phyloP scores from a whole-genome alignment of 1,140 invertebrate species.

The Scaptomyza graminum region DNA sequence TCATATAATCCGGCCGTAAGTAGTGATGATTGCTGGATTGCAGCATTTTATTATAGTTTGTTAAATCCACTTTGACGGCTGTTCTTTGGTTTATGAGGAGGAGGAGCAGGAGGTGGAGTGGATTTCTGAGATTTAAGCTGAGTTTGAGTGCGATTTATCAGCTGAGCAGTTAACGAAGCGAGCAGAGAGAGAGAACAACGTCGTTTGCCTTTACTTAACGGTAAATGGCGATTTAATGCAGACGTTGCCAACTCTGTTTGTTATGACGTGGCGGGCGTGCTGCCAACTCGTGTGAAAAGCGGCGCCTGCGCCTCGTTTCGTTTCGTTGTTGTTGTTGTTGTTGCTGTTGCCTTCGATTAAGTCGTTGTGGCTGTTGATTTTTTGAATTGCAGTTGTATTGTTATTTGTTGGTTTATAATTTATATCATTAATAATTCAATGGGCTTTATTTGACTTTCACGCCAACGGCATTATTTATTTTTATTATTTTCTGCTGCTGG shows the following conservation, averaged over 20 bases:
- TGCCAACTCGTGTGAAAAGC: conserved; percentile 76
- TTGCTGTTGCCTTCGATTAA: conserved; percentile 42
- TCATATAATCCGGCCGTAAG: conserved; percentile 95
- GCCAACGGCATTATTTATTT: conserved; percentile 68
- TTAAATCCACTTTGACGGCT: conserved; percentile 84
- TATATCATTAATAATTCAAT: conserved; percentile 69
- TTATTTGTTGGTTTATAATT: conserved; percentile 48
- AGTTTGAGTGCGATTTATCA: conserved; percentile 2
- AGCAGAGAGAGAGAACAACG: neutral
- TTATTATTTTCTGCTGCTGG: conserved; percentile 36
- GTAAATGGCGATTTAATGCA: conserved; percentile 55
- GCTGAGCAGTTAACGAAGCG: conserved; percentile 22
- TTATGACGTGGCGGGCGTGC: conserved; percentile 41
- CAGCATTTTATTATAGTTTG: conserved; percentile 88
- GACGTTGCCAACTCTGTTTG: neutral
- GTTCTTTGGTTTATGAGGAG: conserved; percentile 58
- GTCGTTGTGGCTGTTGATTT: conserved; percentile 43
- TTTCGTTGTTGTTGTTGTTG: neutral
- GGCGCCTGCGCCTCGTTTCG: conserved; percentile 64
- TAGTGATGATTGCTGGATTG: conserved; percentile 93
- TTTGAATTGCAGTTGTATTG: conserved; percentile 10
- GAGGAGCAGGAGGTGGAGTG: conserved; percentile 38
- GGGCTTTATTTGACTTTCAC: conserved; percentile 64
- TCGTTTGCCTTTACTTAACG: conserved; percentile 35
- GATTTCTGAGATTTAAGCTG: conserved; percentile 32